Evolutionary conservation across 2,888 invertebrate species (phyloP).

Genomic region (Chrysina gloriosa): DNA sequence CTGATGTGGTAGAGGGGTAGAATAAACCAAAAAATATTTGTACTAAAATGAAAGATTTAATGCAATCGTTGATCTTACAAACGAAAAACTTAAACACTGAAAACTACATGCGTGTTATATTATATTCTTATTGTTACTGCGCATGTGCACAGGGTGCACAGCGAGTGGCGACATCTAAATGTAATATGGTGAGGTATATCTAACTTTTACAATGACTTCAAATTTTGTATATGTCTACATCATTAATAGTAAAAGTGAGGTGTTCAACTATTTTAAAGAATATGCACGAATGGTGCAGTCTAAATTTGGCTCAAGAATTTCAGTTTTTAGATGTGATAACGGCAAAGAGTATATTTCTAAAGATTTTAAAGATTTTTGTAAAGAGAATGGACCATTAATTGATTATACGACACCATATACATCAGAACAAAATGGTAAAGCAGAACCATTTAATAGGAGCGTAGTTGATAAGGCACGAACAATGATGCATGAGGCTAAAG

Average conservation of each 20-base stretch:
- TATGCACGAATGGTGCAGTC: constrained; percentile 27
- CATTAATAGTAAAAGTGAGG: constrained; percentile 39
- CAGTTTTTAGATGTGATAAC: constrained; percentile 43
- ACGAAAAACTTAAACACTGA: no score
- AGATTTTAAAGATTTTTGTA: constrained; percentile 41
- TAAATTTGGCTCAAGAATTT: constrained; percentile 30
- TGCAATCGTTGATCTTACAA: no score
- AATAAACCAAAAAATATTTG: no score
- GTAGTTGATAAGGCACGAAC: constrained; percentile 43
- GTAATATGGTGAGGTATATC: no score
- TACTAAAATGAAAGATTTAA: no score
- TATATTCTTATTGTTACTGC: no score
- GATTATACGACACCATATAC: constrained; percentile 42
- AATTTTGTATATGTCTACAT: constrained; percentile 41
- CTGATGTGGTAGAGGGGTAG: no score
- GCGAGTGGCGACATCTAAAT: no score
- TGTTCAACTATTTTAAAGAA: constrained; percentile 39
- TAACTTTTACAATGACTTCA: no score
- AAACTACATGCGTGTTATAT: no score
- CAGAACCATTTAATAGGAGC: constrained; percentile 44
- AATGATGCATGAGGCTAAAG: constrained; percentile 40
- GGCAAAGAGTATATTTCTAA: constrained; percentile 42
- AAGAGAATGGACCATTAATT: constrained; percentile 42
- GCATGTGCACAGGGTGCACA: no score
- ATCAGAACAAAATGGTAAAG: constrained; percentile 43